Conservation (phyloP, 2,113 vertebrate species). For the Polyodon spathula region DNA sequence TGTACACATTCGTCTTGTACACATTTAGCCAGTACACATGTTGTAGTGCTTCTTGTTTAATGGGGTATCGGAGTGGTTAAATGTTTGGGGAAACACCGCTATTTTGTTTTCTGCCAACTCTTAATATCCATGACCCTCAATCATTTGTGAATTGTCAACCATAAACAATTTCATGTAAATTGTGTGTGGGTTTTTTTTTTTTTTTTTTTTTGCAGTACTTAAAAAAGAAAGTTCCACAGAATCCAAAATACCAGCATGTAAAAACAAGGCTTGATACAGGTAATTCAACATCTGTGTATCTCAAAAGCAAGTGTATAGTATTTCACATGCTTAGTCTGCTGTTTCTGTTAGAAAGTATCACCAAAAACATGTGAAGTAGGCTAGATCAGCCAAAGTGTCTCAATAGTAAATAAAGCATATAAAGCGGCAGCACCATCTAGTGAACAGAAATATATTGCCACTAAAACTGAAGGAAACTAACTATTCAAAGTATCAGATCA, state of each 20-base stretch:
- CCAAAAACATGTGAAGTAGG: too few species aligned
- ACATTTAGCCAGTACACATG: neutral
- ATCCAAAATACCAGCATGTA: slow-evolving; percentile 77
- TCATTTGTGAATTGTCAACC: neutral
- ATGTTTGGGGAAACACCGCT: too few species aligned
- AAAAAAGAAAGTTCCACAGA: slow-evolving; percentile 73
- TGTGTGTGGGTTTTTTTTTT: neutral
- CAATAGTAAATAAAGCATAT: too few species aligned
- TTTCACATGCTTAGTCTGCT: neutral
- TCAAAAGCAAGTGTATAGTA: neutral
- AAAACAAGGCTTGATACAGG: slow-evolving; percentile 84
- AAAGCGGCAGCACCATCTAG: too few species aligned
- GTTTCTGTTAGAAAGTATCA: neutral
- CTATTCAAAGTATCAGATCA: too few species aligned
- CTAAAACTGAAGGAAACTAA: too few species aligned
- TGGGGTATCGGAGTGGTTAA: too few species aligned
- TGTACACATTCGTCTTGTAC: neutral
- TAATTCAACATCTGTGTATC: slow-evolving; percentile 34
- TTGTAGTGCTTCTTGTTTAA: neutral
- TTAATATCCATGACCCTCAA: neutral
- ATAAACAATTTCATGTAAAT: slow-evolving; percentile 19
- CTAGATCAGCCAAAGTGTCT: too few species aligned
- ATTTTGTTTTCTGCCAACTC: too few species aligned
- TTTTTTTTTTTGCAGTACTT: slow-evolving; percentile 59
- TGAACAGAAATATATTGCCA: too few species aligned